phyloP scores from a whole-genome alignment of 2,797 vertebrate species.

The Mareca penelope region DNA sequence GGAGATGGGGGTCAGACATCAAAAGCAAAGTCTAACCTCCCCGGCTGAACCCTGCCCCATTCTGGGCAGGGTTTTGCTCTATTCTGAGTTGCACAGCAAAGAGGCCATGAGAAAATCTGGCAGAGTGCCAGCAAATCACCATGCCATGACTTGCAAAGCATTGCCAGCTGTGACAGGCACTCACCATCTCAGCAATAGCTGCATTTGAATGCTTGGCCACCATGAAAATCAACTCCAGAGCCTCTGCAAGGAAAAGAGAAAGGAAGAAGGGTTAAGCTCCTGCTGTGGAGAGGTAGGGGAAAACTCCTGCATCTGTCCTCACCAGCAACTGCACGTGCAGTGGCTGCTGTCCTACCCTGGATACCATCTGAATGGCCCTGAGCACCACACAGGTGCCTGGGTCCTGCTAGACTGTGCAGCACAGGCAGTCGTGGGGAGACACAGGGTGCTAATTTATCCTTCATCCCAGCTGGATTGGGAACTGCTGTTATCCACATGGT shows the following conservation, averaged over 20 bases:
- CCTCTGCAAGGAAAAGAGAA: constrained; percentile 76
- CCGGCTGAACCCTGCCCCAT: not conserved
- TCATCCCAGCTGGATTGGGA: not conserved
- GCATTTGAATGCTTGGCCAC: constrained; percentile 89
- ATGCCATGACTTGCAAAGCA: accelerated
- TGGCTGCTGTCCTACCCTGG: not conserved
- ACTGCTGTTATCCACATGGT: not conserved
- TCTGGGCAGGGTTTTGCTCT: not conserved
- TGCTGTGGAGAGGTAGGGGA: not conserved
- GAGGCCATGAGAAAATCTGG: not conserved
- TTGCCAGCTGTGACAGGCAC: not conserved
- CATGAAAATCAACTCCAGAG: constrained; percentile 86
- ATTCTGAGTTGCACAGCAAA: not conserved
- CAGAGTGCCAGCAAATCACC: not conserved
- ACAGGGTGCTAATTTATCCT: not conserved
- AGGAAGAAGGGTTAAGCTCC: not conserved
- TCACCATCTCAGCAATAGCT: constrained; percentile 87
- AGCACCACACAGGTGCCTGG: not conserved
- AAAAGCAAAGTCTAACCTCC: not conserved
- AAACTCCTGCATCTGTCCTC: not conserved
- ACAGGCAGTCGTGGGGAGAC: not conserved
- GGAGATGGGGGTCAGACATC: not conserved
- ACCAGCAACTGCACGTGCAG: accelerated
- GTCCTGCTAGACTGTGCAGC: accelerated
- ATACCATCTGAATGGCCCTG: not conserved